Conservation (phyloP, 2,797 vertebrate genomes). For the Menidia menidia region DNA sequence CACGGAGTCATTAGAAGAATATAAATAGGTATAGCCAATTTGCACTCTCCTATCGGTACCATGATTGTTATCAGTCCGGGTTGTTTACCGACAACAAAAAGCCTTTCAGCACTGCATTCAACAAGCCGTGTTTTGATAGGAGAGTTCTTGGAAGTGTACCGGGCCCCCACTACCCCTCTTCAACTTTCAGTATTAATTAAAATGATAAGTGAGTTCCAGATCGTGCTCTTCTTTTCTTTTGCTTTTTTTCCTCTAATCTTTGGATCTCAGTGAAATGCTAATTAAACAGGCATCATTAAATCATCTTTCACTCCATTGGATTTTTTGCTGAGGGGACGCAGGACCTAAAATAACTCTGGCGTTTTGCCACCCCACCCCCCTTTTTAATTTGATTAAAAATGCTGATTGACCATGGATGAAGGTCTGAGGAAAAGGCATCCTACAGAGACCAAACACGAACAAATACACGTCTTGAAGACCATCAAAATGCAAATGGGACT, state of each 20-base stretch:
- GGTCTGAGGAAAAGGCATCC: slow-evolving; percentile 46
- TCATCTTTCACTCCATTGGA: slow-evolving; percentile 67
- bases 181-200: slow-evolving; percentile 80
- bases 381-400: slow-evolving; percentile 60
- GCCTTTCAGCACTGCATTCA: slow-evolving; percentile 49
- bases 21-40: slow-evolving; percentile 70
- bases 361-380: slow-evolving; percentile 14
- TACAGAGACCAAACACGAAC: slow-evolving; percentile 41
- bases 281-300: slow-evolving; percentile 83
- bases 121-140: slow-evolving; percentile 34
- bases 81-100: slow-evolving; percentile 73
- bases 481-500: slow-evolving; percentile 55
- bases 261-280: slow-evolving; percentile 72
- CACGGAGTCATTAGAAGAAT: slow-evolving; percentile 44
- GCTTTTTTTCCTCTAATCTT: slow-evolving; percentile 44
- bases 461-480: slow-evolving; percentile 34
- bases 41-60: slow-evolving; percentile 47
- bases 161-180: slow-evolving; percentile 17
- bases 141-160: slow-evolving; percentile 24
- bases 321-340: slow-evolving; percentile 70
- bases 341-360: slow-evolving; percentile 61
- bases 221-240: slow-evolving; percentile 43
- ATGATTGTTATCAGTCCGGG: slow-evolving; percentile 62
- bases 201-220: slow-evolving; percentile 77
- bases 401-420: slow-evolving; percentile 62